Base-by-base conservation (phyloP, 2,888 invertebrate species). In the Dasypolia templi region DNA sequence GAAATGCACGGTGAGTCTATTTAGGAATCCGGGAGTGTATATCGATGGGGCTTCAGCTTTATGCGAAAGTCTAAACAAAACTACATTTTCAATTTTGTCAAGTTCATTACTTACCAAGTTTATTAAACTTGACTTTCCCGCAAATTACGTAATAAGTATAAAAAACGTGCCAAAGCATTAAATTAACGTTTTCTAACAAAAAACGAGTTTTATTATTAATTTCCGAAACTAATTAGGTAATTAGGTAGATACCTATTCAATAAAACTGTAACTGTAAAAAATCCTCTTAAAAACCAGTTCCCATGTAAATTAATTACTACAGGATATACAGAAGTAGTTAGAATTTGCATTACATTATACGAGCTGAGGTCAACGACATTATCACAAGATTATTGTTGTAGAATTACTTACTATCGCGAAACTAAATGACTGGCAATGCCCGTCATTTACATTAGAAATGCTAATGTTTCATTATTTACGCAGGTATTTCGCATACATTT, bases 281-380 rank as follows among this genome's bases (percentile, higher is more conserved):
- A 32, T 17, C 5, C 2, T 39, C 59, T 59, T 51, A 46, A 3
- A 19, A 70, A 67, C 78, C 32, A 59, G 51, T 81, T 71, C 22
- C 55, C 32, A 56, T 64, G 66, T 51, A n/a, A 70, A 64, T 71
- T 74, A 46, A 44, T 62, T 29, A 70, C 44, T 56, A 58, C 39
- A 66, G 17, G n/a, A 46, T 55, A 22, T 49, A 14, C 17, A 46
- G 3, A 26, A 44, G 58, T 39, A 49, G 29, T 62, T 35, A 63
- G 46, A 72, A 81, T 81, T 81, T 14, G 44, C 66, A 70, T 82
- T 17, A 49, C 65, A 77, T 49, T 72, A 46, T 65, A 42, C 29
- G 7, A 22, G 9, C 14, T 6, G 35, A 72, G 83, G 71, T 81
- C 71, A 82, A 82, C 19, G 83, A 82, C 83, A 64, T 74, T 64